Conservation (phyloP, 2,888 invertebrate genomes). For the Branchellion lobata region DNA sequence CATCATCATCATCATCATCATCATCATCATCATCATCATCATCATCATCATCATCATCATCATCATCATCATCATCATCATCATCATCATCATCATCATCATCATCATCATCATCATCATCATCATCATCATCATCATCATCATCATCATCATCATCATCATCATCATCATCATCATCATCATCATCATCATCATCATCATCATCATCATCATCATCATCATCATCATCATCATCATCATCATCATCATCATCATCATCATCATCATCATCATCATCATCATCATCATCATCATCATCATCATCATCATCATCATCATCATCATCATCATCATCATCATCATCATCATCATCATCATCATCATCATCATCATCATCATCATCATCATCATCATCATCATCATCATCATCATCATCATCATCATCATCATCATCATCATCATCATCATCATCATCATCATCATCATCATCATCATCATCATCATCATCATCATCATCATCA, state of each 20-base stretch:
- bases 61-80: constrained; percentile 46
- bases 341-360: constrained; percentile 48
- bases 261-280: constrained; percentile 39
- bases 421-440: constrained; percentile 48
- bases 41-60: constrained; percentile 49
- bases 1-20: constrained; percentile 22
- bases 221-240: constrained; percentile 58
- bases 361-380: constrained; percentile 57
- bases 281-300: constrained; percentile 48
- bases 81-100: constrained; percentile 47
- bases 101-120: constrained; percentile 58
- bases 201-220: constrained; percentile 47
- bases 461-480: constrained; percentile 48
- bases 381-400: constrained; percentile 26
- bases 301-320: constrained; percentile 48
- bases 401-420: constrained; percentile 47
- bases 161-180: constrained; percentile 48
- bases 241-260: constrained; percentile 26
- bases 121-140: constrained; percentile 23
- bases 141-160: constrained; percentile 43
- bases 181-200: constrained; percentile 47
- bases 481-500: constrained; percentile 57
- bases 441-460: constrained; percentile 46
- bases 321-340: constrained; percentile 47
- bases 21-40: constrained; percentile 46